These are phyloP conservation scores for Kuschelorhynchus macadamiae DNA, from an alignment of 2,888 invertebrate species.

Conservation along the genomic window DNA sequence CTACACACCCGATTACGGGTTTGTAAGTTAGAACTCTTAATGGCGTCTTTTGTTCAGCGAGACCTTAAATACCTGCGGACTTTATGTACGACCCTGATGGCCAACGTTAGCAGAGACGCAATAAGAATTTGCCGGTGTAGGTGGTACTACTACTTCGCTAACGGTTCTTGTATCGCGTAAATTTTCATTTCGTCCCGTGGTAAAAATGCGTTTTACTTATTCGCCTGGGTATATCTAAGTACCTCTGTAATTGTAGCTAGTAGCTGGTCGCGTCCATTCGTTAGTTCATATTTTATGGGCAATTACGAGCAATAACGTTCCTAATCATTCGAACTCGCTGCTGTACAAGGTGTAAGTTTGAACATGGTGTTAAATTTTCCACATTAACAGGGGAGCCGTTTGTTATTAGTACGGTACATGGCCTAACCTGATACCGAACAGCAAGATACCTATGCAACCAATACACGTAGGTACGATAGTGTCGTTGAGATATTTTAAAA, in stretches of 20 bases:
- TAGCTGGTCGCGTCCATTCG: constrained; percentile 21
- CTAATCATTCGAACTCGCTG: neutral
- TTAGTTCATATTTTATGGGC: constrained; percentile 30
- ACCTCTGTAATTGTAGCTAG: constrained; percentile 41
- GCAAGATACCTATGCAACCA: too few species aligned
- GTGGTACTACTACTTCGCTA: constrained; percentile 47
- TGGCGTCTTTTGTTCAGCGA: constrained; percentile 66
- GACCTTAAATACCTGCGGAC: constrained; percentile 64
- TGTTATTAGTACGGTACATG: too few species aligned
- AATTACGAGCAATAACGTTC: constrained; percentile 8
- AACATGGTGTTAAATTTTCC: too few species aligned
- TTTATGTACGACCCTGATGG: constrained; percentile 64
- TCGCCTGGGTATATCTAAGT: constrained; percentile 29
- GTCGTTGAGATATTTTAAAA: too few species aligned
- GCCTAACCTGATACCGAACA: too few species aligned
- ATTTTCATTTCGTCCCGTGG: constrained; percentile 45
- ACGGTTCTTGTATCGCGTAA: constrained; percentile 49
- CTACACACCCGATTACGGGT: constrained; percentile 60
- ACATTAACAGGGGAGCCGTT: too few species aligned
- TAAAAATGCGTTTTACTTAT: constrained; percentile 45
- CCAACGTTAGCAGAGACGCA: constrained; percentile 43
- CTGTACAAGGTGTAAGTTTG: neutral
- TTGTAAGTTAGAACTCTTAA: constrained; percentile 64
- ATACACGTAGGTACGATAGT: too few species aligned
- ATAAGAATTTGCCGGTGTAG: constrained; percentile 48